A percentile compares a stretch with the other conserved stretches of the same genome.
These are phyloP conservation scores for Pseudochirops corinnae DNA, from an alignment of 2,797 vertebrate genomes.

Conservation along the genomic window DNA sequence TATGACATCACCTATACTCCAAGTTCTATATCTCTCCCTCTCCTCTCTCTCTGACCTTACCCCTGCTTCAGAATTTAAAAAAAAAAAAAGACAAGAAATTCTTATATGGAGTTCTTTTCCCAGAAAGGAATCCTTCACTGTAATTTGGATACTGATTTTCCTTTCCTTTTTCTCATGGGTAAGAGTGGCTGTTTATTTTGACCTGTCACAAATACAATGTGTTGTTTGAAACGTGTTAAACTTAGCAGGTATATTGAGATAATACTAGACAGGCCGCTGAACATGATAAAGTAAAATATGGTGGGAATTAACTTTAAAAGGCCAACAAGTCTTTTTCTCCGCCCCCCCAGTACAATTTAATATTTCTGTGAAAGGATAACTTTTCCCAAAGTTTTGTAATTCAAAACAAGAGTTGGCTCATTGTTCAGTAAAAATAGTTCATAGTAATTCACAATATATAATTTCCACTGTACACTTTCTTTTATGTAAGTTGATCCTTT, in stretches of 20 bases:
- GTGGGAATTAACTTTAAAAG: slow-evolving; percentile 85
- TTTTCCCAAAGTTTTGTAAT: slow-evolving; percentile 23
- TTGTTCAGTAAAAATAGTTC: not conserved
- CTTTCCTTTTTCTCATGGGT: slow-evolving; percentile 82
- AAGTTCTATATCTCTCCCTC: not conserved
- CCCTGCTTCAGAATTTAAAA: not conserved
- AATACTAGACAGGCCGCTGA: slow-evolving; percentile 81
- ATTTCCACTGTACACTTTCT: not conserved
- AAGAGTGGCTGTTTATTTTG: slow-evolving; percentile 87
- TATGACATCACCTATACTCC: not conserved
- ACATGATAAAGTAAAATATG: slow-evolving; percentile 85
- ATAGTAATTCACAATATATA: not conserved
- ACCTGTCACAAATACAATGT: slow-evolving; percentile 89
- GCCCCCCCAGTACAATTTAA: slow-evolving; percentile 25
- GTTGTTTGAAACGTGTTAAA: slow-evolving; percentile 88
- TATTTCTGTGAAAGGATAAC: slow-evolving; percentile 30
- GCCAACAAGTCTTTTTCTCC: slow-evolving; percentile 70
- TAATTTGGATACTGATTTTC: slow-evolving; percentile 61
- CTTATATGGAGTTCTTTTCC: slow-evolving; percentile 46
- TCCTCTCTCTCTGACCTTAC: not conserved
- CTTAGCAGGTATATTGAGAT: slow-evolving; percentile 86
- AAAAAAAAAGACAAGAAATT: not conserved
- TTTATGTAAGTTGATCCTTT: slow-evolving; percentile 28
- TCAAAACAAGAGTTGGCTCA: slow-evolving; percentile 7
- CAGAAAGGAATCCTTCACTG: slow-evolving; percentile 73